phyloP scores from a whole-genome alignment of 2,113 vertebrate species.

The Acrocephalus arundinaceus region DNA sequence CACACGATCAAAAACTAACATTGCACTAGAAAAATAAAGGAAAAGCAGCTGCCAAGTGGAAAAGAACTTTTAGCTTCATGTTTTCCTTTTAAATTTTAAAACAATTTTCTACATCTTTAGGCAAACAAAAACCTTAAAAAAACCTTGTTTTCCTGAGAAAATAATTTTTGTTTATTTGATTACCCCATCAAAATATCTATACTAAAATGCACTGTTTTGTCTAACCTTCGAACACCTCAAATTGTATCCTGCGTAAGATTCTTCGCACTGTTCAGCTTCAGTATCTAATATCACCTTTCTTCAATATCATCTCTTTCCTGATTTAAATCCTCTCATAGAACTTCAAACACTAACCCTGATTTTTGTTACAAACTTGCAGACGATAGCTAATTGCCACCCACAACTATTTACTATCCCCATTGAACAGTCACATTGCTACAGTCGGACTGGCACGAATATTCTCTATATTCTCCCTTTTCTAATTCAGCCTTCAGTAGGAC shows the following conservation, averaged over 20 bases:
- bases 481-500: neutral
- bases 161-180: neutral
- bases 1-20: neutral
- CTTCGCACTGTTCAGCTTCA: neutral
- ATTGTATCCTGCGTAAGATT: neutral
- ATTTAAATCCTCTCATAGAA: neutral
- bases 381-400: neutral
- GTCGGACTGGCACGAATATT: neutral
- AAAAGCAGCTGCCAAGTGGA: neutral
- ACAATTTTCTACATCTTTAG: neutral
- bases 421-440: neutral
- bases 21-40: neutral
- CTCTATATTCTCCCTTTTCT: neutral
- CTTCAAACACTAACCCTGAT: neutral
- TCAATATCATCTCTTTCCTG: no score
- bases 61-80: neutral
- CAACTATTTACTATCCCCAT: neutral
- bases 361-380: neutral
- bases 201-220: neutral
- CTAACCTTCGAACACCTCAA: neutral
- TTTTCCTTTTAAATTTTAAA: neutral
- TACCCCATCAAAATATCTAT: neutral
- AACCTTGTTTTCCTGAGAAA: neutral
- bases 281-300: neutral
- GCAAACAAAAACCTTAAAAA: neutral